These are phyloP conservation scores for Archocentrus centrarchus DNA, from an alignment of 2,113 vertebrate genomes.

Conservation along the genomic window DNA sequence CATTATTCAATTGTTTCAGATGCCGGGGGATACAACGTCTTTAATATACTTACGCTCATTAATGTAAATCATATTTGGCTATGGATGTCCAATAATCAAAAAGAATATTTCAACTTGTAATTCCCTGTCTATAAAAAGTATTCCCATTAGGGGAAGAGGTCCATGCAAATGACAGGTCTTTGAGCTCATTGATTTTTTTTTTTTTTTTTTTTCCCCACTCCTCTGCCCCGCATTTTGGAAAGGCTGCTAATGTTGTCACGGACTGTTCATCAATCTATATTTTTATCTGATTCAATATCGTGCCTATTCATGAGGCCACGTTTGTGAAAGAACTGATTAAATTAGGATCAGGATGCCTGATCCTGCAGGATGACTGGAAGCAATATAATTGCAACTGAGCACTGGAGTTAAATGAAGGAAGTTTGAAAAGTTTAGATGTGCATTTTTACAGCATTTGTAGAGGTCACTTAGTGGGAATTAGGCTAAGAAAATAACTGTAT, in stretches of 20 bases:
- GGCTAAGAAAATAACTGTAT: too few relatives aligned
- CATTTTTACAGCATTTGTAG: background rate
- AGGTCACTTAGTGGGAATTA: background rate
- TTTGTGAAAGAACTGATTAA: conserved; percentile 78
- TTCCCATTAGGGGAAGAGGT: conserved; percentile 81
- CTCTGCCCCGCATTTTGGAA: conserved; percentile 70
- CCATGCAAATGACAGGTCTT: conserved; percentile 80
- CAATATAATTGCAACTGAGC: conserved; percentile 55
- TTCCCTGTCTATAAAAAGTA: conserved; percentile 74
- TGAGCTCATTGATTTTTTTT: conserved; percentile 80
- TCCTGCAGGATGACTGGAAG: conserved; percentile 62
- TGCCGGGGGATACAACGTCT: conserved; percentile 82
- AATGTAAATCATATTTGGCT: conserved; percentile 89
- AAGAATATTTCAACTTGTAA: conserved; percentile 84
- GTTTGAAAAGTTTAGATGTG: conserved; percentile 48
- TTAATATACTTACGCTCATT: conserved; percentile 88
- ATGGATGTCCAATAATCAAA: conserved; percentile 89
- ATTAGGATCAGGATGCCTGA: conserved; percentile 79
- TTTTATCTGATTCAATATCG: conserved; percentile 84
- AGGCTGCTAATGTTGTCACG: conserved; percentile 84
- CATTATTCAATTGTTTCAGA: conserved; percentile 84
- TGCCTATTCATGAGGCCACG: conserved; percentile 77
- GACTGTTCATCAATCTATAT: conserved; percentile 85
- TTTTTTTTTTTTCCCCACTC: background rate
- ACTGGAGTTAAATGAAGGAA: conserved; percentile 44